Evolutionary conservation across 2,797 vertebrate species (phyloP), one percentile per base, ranked within the genome.

Genomic region (Morus bassanus): DNA sequence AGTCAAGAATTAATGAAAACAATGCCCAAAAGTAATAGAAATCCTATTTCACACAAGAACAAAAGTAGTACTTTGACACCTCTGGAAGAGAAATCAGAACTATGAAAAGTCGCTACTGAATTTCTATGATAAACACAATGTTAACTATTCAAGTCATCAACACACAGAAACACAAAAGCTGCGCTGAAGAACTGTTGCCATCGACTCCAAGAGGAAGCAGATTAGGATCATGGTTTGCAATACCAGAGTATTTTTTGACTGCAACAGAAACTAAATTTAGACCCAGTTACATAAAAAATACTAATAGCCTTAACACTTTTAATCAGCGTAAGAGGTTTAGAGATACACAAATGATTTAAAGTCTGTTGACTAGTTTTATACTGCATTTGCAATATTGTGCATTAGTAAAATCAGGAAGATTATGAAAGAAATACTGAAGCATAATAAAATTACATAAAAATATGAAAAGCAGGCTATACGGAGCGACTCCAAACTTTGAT

Each of bases 241-340:
- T 68, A 95, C 63, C 37, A 84, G 74, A 69, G 76, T 78, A 89
- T 6, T 97, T 95, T 96, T 90, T 73, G 85, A 96, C 86, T 86
- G 94, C 84, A 94, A 93, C 74, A 95, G 79, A 95, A 88, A 93
- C 96, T 97, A 97, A 96, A 97, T 97, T 97, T 97, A 97, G 96
- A 96, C 78, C n/a, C 30, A 73, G 97, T 97, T 97, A 97, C 93
- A 97, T 97, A 97, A 97, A 97, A 96, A 95, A 96, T 89, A 97
- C 94, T 95, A 97, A 97, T 97, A 96, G 96, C 83, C 94, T 97
- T 97, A 97, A 96, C 94, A 97, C 95, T 96, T 97, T 97, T 91
- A 97, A 97, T 97, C 97, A 97, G 96, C 59, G 28, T 97, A 97
- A 97, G 97, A 97, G 97, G 96, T 96, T 97, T 97, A 97, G 76